phyloP scores from a whole-genome alignment of 2,888 invertebrate genomes.

The Erannis defoliaria region DNA sequence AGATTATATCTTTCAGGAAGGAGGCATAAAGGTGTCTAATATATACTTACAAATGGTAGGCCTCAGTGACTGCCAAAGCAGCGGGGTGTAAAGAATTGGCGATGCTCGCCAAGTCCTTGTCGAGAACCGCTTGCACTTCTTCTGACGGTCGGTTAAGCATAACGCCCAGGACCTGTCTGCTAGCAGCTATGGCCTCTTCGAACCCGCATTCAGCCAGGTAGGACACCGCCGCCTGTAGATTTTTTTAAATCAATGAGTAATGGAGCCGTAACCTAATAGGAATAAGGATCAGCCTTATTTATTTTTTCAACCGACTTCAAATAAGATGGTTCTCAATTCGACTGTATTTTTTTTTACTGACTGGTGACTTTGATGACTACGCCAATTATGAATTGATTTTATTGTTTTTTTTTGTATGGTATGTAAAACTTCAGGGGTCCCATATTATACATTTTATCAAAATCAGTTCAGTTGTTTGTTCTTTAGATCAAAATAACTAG shows the following conservation, averaged over 20 bases:
- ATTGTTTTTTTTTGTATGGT: too few species aligned
- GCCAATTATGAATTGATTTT: too few species aligned
- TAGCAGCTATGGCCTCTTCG: conserved; percentile 69
- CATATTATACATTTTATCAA: too few species aligned
- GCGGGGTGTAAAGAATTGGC: conserved; percentile 64
- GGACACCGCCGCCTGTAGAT: conserved; percentile 65
- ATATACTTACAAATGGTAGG: conserved; percentile 71
- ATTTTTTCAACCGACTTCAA: too few species aligned
- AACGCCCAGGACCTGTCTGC: conserved; percentile 62
- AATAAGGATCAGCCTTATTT: too few species aligned
- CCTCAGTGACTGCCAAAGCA: conserved; percentile 67
- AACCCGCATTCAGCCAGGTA: conserved; percentile 80
- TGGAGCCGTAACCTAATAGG: background rate
- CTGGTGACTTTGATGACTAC: too few species aligned
- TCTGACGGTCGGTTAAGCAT: conserved; percentile 71
- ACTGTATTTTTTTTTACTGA: too few species aligned
- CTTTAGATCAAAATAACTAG: too few species aligned
- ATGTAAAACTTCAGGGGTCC: too few species aligned
- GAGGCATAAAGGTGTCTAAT: background rate
- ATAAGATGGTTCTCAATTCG: too few species aligned
- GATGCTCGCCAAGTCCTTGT: conserved; percentile 53
- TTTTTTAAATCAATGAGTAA: background rate
- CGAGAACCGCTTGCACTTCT: conserved; percentile 66
- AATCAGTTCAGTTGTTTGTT: too few species aligned
- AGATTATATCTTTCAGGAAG: too few species aligned